A percentile compares a stretch with the other conserved stretches of the same genome.
These are phyloP conservation scores for Gymnorhina tibicen DNA, from an alignment of 2,113 vertebrate species.

Conservation along the genomic window DNA sequence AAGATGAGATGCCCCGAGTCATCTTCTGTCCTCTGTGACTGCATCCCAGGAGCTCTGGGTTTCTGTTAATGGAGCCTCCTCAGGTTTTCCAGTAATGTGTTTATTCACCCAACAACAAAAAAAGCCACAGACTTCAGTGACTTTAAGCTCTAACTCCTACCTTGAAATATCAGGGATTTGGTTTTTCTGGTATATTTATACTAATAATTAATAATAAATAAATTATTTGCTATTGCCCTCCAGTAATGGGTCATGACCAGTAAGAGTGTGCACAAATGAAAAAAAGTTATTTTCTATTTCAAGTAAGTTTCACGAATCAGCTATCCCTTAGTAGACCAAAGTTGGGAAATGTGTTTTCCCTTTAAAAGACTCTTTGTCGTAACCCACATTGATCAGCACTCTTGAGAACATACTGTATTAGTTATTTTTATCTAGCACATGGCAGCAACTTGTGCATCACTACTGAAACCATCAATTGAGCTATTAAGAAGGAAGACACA, in stretches of 20 bases:
- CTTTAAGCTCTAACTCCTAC: not conserved
- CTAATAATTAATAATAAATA: not conserved
- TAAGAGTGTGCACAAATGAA: not conserved
- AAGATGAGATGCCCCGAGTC: not conserved
- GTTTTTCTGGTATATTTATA: not conserved
- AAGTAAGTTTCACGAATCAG: not conserved
- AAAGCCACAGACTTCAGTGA: not conserved
- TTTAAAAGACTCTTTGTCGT: not conserved
- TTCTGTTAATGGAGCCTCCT: not conserved
- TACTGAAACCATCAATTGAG: slow-evolving; percentile 26
- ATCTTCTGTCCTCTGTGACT: not conserved
- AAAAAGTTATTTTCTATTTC: not conserved
- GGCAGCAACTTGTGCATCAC: slow-evolving; percentile 34
- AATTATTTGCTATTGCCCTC: not conserved
- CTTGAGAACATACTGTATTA: slow-evolving; percentile 1
- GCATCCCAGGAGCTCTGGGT: not conserved
- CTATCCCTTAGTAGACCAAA: not conserved
- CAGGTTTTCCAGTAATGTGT: not conserved
- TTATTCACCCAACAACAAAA: not conserved
- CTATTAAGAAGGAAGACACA: slow-evolving; percentile 41
- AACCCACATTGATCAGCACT: slow-evolving; percentile 13
- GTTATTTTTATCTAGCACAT: slow-evolving; percentile 43
- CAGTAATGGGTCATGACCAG: not conserved
- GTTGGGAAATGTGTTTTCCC: not conserved
- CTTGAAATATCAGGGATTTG: not conserved